Conservation (phyloP, 92 coral and sea anemone species). For the Parazoanthus swiftii region DNA sequence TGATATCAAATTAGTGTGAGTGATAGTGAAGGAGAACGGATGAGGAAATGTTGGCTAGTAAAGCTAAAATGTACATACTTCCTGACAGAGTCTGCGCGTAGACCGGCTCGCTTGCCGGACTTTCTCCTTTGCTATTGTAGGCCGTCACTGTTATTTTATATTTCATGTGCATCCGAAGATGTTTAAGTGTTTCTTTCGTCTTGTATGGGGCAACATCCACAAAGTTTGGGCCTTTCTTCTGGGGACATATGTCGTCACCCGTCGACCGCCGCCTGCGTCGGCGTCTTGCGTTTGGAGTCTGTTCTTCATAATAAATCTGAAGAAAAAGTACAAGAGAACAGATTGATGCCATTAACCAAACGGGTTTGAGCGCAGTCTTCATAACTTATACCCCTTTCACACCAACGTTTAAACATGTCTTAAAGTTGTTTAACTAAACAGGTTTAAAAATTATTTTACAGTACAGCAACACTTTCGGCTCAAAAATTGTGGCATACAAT, state of each 20-base stretch:
- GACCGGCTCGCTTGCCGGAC: slow-evolving; percentile 60
- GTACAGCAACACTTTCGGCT: no score
- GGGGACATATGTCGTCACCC: slow-evolving; percentile 48
- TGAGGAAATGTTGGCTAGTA: background rate
- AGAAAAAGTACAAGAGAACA: background rate
- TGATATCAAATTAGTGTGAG: background rate
- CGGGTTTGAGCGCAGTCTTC: background rate
- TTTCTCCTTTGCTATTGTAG: slow-evolving; percentile 89
- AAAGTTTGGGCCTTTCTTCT: slow-evolving; percentile 72
- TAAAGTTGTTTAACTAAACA: no score
- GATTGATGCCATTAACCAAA: background rate
- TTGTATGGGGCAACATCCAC: slow-evolving; percentile 75
- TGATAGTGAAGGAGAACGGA: background rate
- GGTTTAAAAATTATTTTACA: no score
- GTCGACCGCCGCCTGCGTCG: slow-evolving; percentile 65
- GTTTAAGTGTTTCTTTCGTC: slow-evolving; percentile 73
- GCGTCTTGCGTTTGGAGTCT: slow-evolving; percentile 26
- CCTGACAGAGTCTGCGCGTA: slow-evolving; percentile 66
- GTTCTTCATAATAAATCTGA: slow-evolving; percentile 63
- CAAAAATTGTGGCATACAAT: no score
- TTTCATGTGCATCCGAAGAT: slow-evolving; percentile 75
- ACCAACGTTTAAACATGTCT: no score
- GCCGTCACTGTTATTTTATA: slow-evolving; percentile 79
- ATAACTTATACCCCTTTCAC: no score
- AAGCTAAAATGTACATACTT: slow-evolving; percentile 59